Conservation (phyloP, 2,888 invertebrate genomes). For the Prosopocoilus inquinatus region DNA sequence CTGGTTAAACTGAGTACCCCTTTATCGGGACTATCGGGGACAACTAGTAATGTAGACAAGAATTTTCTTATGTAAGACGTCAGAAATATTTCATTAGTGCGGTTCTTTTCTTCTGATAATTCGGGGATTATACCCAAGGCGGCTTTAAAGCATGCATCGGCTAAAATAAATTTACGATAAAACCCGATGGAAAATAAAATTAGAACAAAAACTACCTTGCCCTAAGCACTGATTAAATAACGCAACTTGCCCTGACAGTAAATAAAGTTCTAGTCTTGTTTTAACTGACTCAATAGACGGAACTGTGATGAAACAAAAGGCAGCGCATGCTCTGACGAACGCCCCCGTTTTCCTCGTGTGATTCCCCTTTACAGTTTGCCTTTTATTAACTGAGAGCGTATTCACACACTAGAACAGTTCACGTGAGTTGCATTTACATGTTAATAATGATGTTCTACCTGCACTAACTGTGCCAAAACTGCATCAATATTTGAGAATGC, state of each 20-base stretch:
- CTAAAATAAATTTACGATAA: slow-evolving; percentile 56
- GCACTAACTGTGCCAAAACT: slow-evolving; percentile 82
- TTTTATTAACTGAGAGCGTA: slow-evolving; percentile 68
- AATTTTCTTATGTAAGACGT: slow-evolving; percentile 73
- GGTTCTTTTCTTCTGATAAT: slow-evolving; percentile 71
- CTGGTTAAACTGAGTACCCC: slow-evolving; percentile 80
- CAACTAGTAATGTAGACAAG: slow-evolving; percentile 75
- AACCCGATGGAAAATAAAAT: not conserved
- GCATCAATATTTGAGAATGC: slow-evolving; percentile 88
- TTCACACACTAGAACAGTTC: slow-evolving; percentile 70
- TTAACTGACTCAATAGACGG: slow-evolving; percentile 88
- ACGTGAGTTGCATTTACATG: slow-evolving; percentile 13
- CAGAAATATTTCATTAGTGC: slow-evolving; percentile 70
- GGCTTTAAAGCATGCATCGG: slow-evolving; percentile 92
- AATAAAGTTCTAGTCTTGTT: slow-evolving; percentile 78
- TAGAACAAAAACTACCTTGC: slow-evolving; percentile 63
- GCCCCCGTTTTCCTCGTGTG: slow-evolving; percentile 79
- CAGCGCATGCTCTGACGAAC: slow-evolving; percentile 91
- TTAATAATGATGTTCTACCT: slow-evolving; percentile 54
- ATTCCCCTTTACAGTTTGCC: slow-evolving; percentile 67
- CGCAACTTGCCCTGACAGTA: slow-evolving; percentile 85
- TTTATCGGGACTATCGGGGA: slow-evolving; percentile 88
- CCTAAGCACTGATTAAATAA: slow-evolving; percentile 86
- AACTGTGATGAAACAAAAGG: slow-evolving; percentile 93
- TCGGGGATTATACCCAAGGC: slow-evolving; percentile 78